Evolutionary conservation across 1,140 invertebrate species (phyloP), one percentile per base, ranked within the genome.

Genomic region (Hycleus cichorii): DNA sequence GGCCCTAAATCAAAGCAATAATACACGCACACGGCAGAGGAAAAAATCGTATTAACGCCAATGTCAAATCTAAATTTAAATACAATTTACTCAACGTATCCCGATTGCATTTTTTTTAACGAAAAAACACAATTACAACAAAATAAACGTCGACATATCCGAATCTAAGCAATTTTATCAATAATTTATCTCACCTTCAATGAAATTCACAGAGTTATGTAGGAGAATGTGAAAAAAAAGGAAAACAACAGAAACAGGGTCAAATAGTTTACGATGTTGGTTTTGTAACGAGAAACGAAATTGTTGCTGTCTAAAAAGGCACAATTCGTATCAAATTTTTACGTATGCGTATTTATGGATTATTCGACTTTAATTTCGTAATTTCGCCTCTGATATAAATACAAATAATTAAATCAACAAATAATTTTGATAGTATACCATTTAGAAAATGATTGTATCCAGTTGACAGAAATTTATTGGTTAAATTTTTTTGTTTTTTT

Each of bases 361-460:
- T 18, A 18, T 18, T 18, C 18, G 18, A 18, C 3, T 32, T 32
- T 32, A 32, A 5, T 32, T 32, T 32, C 0, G 7, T 32, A 5
- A 5, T 32, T 32, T 32, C 7, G 32, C 32, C 18, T 18, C 18
- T 18, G 2, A 18, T 18, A 1, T 18, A 18, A 18, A 18, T 18
- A 18, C 18, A 18, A 18, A 18, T 32, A 32, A 32, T 32, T 4
- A 5, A 32, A 32, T 32, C 32, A 69, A 72, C 69, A 67, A 68
- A 65, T 67, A 69, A 72, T 72, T 72, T 72, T 64, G 69, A 69
- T 72, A 18, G 18, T 18, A 18, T 18, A 72, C 64, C 71, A 72
- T 72, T 70, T 59, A 64, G 61, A 63, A 46, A 27, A 9, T 56
- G 59, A 63, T 58, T 49, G 55, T 60, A 43, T 47, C 39, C 57